Evolutionary conservation across 2,113 vertebrate species (phyloP), one percentile per base, ranked within the genome.

Genomic region (Myxocyprinus asiaticus): DNA sequence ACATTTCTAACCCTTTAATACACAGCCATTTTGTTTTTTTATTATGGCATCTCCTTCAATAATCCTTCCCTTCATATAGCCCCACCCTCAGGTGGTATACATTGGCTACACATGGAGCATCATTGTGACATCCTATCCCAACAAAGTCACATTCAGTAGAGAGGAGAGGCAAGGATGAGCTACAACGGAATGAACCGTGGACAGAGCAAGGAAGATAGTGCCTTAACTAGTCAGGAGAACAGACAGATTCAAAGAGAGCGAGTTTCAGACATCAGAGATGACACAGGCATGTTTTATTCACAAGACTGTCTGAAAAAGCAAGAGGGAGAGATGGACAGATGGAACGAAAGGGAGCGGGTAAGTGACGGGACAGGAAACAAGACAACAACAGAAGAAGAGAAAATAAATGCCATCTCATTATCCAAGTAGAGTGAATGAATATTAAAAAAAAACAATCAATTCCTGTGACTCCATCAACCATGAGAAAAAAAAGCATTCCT

Each of bases 251-350:
- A 56, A 11, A 33, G 53, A 43, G 14, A 81, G 68, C 11, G 58
- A 58, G 15, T 77, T 47, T 80, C 67, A 80, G 73, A 83, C 74
- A 68, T 81, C 78, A 68, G 63, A 77, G 68, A 67, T 51, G 70
- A 80, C 64, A 64, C 42, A 33, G 22, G 61, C 50, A 84, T 77
- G 56, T n/a, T 77, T 84, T 69, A 77, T 82, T 82, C 72, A 76
- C 67, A 8, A 69, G 47, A 74, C 7, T 11, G 67, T 43, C 55
- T 42, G 47, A 66, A 6, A 64, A 50, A 50, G 45, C 47, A 22
- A 77, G 61, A 82, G 47, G 72, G 42, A 48, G 12, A 50, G 45
- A 80, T 42, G 67, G 22, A 77, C 59, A 76, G 77, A 75, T 58
- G 62, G 12, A 61, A 51, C 15, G 62, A 74, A 63, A 56, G 51